Evolutionary conservation across 1,140 invertebrate genomes (phyloP), one percentile per base, ranked within the genome.

Genomic region (Apis cerana): DNA sequence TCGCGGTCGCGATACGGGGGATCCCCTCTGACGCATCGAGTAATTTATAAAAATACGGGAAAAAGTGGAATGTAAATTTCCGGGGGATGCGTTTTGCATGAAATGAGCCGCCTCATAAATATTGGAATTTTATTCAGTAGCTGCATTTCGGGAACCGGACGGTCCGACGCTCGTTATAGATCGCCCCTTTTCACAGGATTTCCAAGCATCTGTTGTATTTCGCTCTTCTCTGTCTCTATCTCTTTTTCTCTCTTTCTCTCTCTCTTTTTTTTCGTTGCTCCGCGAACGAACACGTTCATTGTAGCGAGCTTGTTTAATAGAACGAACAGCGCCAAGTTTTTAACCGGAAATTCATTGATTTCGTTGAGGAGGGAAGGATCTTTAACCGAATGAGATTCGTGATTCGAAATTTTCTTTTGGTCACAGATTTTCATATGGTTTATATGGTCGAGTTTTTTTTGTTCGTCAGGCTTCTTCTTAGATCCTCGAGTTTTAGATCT

Each of bases 101-200:
- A 78, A 78, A 82, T 82, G 67, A 82, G 81, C 81, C 81, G 81
- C 27, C 75, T 78, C 81, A 82, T 82, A 82, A 82, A 82, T 82
- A 82, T 82, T 82, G 81, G 81, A 82, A 82, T 82, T 82, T 82
- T 82, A 82, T 82, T 78, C 81, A 77, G 75, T 78, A 82, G 81
- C 56, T 78, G 27, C 75, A 78, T 82, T 82, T 82, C 64, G 81
- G 75, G 54, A 76, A 82, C 80, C 75, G 80, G 75, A 78, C 80
- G 67, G 80, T 61, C 75, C 80, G 58, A n/a, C 65, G 80, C 75
- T 82, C 81, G 81, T 82, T 82, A 82, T 65, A 76, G 80, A 82
- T 82, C 75, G 59, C 27, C 67, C 67, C 61, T 68, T 74, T 82
- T 82, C 75, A 70, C 65, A 27, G 58, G 58, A 82, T 82, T 71